These are phyloP conservation scores for Ianthella basta DNA, from an alignment of 37 sponge, comb jelly and placozoan genomes.

Conservation along the genomic window DNA sequence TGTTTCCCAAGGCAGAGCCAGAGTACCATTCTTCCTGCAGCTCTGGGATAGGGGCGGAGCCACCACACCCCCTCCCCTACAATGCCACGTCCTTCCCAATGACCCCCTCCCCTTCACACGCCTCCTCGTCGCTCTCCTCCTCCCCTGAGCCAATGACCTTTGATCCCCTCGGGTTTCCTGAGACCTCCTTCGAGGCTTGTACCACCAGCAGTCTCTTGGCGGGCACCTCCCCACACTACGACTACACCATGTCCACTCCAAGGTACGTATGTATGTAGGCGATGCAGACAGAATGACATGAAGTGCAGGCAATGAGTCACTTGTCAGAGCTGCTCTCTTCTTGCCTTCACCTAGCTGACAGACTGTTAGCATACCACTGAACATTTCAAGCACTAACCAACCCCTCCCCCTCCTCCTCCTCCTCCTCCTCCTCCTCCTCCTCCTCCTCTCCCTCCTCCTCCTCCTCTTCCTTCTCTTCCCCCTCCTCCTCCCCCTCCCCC, in stretches of 20 bases:
- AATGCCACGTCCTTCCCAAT: slow-evolving; percentile 2
- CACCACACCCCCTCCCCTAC: background rate
- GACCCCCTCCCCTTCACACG: slow-evolving; percentile 23
- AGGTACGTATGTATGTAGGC: too few species aligned
- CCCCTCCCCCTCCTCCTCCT: too few species aligned
- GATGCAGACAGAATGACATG: too few species aligned
- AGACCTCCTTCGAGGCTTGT: background rate
- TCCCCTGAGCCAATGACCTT: slow-evolving; percentile 1
- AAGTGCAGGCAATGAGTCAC: too few species aligned
- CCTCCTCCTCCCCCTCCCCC: background rate
- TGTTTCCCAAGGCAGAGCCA: background rate
- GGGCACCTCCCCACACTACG: background rate
- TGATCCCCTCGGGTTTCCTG: background rate
- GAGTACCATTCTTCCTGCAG: background rate
- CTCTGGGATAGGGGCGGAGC: too few species aligned
- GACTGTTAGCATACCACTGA: too few species aligned
- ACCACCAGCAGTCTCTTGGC: background rate
- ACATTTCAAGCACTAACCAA: too few species aligned
- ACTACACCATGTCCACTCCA: background rate
- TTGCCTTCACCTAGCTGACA: too few species aligned
- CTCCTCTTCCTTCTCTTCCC: too few species aligned
- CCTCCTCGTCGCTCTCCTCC: background rate
- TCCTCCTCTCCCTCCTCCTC: too few species aligned
- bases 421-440: too few species aligned
- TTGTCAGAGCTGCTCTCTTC: too few species aligned